A percentile compares a stretch with the other conserved stretches of the same genome.
phyloP scores from a whole-genome alignment of 2,888 invertebrate species.

The Himalopsyche kuldschensis region DNA sequence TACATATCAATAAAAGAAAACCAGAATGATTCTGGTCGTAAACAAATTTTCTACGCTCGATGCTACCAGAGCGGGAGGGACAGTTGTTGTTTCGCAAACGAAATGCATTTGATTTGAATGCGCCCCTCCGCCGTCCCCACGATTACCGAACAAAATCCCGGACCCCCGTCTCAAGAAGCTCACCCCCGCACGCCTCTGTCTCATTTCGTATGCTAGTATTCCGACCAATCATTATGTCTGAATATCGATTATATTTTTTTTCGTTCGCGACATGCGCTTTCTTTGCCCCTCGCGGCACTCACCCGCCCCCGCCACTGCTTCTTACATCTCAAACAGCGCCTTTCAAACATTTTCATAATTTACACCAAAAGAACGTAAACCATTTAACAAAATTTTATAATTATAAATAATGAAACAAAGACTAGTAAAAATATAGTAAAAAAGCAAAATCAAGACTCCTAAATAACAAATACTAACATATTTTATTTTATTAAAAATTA shows the following conservation, averaged over 20 bases:
- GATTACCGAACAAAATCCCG: conserved; percentile 12
- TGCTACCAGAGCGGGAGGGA: too few relatives aligned
- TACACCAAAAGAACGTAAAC: too few relatives aligned
- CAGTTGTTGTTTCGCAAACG: neutral
- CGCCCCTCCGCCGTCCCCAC: conserved; percentile 3
- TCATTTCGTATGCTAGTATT: conserved; percentile 64
- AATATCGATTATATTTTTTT: conserved; percentile 56
- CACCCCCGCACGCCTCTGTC: conserved; percentile 47
- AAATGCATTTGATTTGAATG: neutral
- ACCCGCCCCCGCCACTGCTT: conserved; percentile 8
- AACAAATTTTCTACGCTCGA: too few relatives aligned
- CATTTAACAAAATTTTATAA: too few relatives aligned
- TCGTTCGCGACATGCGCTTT: conserved; percentile 39
- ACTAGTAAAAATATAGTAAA: too few relatives aligned
- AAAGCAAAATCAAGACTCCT: too few relatives aligned
- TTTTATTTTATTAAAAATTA: too few relatives aligned
- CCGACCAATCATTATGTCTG: conserved; percentile 61
- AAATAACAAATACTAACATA: too few relatives aligned
- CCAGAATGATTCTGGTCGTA: too few relatives aligned
- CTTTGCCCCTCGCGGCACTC: conserved; percentile 19
- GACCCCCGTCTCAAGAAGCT: neutral
- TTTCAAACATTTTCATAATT: neutral
- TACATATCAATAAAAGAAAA: too few relatives aligned
- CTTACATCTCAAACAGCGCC: neutral
- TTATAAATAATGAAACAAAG: too few relatives aligned